Evolutionary conservation across 35 echinoderm and acorn worm genomes (phyloP).

Genomic region (Apostichopus japonicus): DNA sequence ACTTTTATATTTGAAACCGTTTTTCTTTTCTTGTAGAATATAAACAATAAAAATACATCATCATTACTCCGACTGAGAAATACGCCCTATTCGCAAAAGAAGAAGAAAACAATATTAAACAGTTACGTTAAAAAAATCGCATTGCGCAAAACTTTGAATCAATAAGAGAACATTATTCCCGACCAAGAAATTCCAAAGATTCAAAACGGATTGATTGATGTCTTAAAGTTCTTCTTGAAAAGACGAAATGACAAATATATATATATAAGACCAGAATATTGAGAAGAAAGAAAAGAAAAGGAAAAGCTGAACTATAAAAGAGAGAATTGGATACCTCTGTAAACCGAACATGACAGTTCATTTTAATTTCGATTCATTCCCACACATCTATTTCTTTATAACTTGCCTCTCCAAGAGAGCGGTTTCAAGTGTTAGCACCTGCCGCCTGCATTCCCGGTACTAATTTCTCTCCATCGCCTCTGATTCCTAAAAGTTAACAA

Average conservation of each 20-base stretch:
- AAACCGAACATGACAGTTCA: background rate
- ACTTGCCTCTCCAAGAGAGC: background rate
- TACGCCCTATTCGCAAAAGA: too few relatives aligned
- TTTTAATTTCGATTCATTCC: constrained; percentile 6
- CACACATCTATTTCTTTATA: background rate
- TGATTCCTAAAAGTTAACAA: constrained; percentile 51
- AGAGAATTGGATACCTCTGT: background rate
- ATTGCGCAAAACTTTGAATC: background rate
- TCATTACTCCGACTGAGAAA: too few relatives aligned
- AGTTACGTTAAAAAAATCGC: background rate
- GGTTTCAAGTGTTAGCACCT: constrained; percentile 39
- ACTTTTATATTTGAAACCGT: too few relatives aligned
- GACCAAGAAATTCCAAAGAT: background rate
- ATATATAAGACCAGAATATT: too few relatives aligned
- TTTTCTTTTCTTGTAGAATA: too few relatives aligned
- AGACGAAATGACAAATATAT: too few relatives aligned
- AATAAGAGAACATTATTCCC: background rate
- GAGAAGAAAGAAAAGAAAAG: too few relatives aligned
- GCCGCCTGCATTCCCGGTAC: constrained; percentile 27
- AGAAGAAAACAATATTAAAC: too few relatives aligned
- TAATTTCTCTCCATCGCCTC: background rate
- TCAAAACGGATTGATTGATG: background rate
- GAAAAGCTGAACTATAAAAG: background rate
- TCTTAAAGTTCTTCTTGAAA: background rate
- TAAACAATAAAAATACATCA: too few relatives aligned